Percentiles rank a stretch among this genome's conserved stretches.
Conservation (phyloP, 2,797 vertebrate species). For the Schizopygopsis pylzovi region DNA sequence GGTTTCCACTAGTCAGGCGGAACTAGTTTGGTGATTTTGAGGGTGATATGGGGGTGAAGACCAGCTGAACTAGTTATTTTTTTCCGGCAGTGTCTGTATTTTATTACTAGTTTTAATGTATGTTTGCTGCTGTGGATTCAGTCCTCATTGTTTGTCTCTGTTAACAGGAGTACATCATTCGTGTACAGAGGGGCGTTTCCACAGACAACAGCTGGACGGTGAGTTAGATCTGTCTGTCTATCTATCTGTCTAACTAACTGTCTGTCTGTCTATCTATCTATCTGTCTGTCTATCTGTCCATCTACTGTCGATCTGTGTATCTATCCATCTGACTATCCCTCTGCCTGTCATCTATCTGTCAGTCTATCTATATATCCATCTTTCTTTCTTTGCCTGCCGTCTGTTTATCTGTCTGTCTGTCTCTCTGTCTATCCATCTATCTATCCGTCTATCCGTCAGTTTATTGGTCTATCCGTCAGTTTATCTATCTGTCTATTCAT, state of each 20-base stretch:
- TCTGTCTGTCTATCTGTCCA: no score
- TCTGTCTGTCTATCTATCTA: not conserved
- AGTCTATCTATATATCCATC: no score
- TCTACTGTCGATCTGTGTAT: no score
- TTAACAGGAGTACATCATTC: conserved; percentile 93
- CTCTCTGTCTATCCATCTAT: not conserved
- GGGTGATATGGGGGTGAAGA: not conserved
- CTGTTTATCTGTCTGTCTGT: not conserved
- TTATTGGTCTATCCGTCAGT: not conserved
- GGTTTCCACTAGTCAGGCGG: not conserved
- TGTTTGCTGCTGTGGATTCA: conserved; percentile 2
- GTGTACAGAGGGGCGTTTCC: conserved; percentile 94
- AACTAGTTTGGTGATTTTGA: not conserved
- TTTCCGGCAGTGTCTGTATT: not conserved
- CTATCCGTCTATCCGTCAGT: no score
- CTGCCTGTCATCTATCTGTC: no score
- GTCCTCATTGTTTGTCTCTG: not conserved
- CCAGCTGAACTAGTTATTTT: not conserved
- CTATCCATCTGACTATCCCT: no score
- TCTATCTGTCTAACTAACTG: not conserved
- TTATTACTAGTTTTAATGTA: not conserved
- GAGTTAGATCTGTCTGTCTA: conserved; percentile 40
- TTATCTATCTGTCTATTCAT: no score
- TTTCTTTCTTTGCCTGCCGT: no score
- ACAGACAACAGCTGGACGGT: conserved; percentile 97